Percentiles rank a stretch among this genome's conserved stretches.
Evolutionary conservation across 2,113 vertebrate genomes (phyloP).

Genomic region (Pampusana beccarii): DNA sequence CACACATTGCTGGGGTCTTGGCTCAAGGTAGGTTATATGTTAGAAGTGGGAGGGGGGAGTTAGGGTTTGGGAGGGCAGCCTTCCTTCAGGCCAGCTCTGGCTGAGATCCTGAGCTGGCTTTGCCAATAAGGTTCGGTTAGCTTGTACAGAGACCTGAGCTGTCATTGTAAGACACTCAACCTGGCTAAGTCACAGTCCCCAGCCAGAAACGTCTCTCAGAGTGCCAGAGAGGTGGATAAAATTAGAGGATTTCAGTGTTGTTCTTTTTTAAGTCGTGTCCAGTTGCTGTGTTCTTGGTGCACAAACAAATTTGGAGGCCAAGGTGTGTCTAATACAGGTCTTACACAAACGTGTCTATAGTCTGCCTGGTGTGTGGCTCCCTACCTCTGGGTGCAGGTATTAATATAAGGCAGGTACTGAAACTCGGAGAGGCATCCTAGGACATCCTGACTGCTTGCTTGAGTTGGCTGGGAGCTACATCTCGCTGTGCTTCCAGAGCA

Average conservation of each 20-base stretch:
- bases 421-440: background rate
- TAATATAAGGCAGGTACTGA: background rate
- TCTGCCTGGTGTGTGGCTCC: background rate
- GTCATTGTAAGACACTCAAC: background rate
- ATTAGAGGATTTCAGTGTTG: background rate
- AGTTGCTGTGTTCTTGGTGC: background rate
- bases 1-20: background rate
- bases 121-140: background rate
- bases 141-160: background rate
- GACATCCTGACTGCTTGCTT: background rate
- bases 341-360: background rate
- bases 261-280: background rate
- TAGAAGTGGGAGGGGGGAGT: background rate
- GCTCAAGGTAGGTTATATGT: background rate
- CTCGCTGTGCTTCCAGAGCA: background rate
- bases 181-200: background rate
- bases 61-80: background rate
- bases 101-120: background rate
- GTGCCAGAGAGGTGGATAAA: background rate
- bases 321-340: background rate
- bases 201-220: background rate
- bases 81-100: background rate
- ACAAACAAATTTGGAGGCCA: background rate
- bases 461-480: background rate
- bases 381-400: background rate